Evolutionary conservation across 2,797 vertebrate species (phyloP), one percentile per base, ranked within the genome.

Genomic region (Chaenodraco wilsoni): DNA sequence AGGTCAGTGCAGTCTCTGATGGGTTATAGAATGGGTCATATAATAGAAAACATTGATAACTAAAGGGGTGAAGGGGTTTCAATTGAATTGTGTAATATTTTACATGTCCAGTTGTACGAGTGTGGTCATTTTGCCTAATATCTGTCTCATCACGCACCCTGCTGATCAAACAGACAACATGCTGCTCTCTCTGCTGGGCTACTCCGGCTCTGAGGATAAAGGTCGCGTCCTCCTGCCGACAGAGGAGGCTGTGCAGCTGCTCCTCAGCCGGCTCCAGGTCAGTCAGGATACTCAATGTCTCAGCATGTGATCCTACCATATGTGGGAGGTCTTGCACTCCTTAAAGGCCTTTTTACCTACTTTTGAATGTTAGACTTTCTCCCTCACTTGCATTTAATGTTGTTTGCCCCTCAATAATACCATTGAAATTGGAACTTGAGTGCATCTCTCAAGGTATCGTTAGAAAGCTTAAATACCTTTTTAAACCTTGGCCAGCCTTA

Each of bases 161-260:
- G 27, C 43, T 64, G 75, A 65, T 76, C 52, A 86, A 12, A 81
- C 21, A 33, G 37, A 65, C 72, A 72, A 17, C 84, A 85, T 69
- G 79, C 78, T 84, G 84, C 10, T 71, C 17, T 33, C 56, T 50
- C 74, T 69, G 64, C 52, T 82, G 72, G 61, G 62, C 45, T 55
- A 7, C 67, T 68, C 67, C 14, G 73, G n/a, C 60, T 80, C 55
- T 63, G 37, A 41, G 74, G 69, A 62, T 64, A 73, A 79, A 85
- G 33, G 51, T 69, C 9, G 12, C 68, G 56, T 76, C 51, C n/a
- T 76, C 31, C 50, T 57, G 63, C 57, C 21, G 58, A 73, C 59
- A 60, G 61, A 70, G 67, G 65, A 78, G 56, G 16, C 51, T 65
- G 69, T 89, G 66, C 85, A 88, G 86, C 85, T 91, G 88, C 74